A percentile compares a stretch with the other conserved stretches of the same genome.
phyloP scores from a whole-genome alignment of 2,888 invertebrate species.

The Troides oblongomaculatus region DNA sequence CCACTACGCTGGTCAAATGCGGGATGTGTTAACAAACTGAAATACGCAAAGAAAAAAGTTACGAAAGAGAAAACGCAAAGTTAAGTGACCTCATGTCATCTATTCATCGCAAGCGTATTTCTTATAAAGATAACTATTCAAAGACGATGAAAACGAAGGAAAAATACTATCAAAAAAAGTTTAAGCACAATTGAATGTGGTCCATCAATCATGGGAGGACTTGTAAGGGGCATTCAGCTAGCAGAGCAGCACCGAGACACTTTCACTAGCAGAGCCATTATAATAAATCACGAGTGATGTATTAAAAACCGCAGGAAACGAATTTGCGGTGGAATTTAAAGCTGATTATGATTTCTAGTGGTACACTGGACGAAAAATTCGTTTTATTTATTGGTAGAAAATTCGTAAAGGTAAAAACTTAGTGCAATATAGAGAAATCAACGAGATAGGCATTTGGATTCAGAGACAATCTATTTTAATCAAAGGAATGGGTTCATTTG shows the following conservation, averaged over 20 bases:
- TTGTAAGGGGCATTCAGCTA: conserved; percentile 51
- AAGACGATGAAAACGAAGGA: conserved; percentile 36
- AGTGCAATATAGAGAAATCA: not conserved
- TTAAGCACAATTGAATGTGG: conserved; percentile 55
- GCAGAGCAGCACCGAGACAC: conserved; percentile 53
- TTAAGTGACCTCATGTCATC: conserved; percentile 38
- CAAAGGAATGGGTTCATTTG: too few species aligned
- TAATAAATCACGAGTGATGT: conserved; percentile 58
- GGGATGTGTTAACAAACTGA: not conserved
- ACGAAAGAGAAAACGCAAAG: conserved; percentile 30
- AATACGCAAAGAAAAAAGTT: not conserved
- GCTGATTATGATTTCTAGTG: conserved; percentile 25
- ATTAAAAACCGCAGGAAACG: conserved; percentile 42
- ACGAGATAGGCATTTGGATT: not conserved
- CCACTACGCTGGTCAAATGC: too few species aligned
- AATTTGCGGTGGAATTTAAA: conserved; percentile 50
- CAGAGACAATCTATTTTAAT: too few species aligned
- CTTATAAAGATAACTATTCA: conserved; percentile 37
- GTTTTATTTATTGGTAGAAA: not conserved
- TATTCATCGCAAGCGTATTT: conserved; percentile 39
- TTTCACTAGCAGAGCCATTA: conserved; percentile 55
- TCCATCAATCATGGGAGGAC: conserved; percentile 61
- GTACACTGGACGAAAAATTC: not conserved
- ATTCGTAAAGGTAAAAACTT: not conserved
- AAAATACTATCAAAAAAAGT: conserved; percentile 49